Conservation (phyloP, 2,113 vertebrate species). For the Tetrax tetrax region DNA sequence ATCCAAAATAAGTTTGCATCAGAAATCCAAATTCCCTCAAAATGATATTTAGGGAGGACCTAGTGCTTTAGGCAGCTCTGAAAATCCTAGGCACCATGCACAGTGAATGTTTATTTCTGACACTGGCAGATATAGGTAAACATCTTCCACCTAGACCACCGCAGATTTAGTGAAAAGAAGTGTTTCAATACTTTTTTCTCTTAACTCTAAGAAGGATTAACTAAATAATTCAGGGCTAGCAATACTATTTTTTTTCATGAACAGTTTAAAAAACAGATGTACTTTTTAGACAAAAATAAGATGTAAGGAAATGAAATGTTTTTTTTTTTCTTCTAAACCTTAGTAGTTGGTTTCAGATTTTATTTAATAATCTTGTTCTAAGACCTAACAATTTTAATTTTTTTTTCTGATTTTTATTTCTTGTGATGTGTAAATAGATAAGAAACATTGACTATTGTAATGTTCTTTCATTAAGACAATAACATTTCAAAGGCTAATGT, state of each 20-base stretch:
- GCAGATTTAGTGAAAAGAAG: slow-evolving; percentile 54
- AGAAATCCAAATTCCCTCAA: slow-evolving; percentile 22
- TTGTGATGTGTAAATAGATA: slow-evolving; percentile 70
- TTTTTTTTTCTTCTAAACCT: neutral
- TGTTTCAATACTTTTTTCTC: neutral
- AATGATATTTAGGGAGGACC: neutral
- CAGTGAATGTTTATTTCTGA: slow-evolving; percentile 25
- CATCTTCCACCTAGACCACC: slow-evolving; percentile 38
- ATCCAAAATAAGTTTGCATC: slow-evolving; percentile 32
- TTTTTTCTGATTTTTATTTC: slow-evolving; percentile 52
- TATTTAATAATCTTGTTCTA: slow-evolving; percentile 7
- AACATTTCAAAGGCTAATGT: slow-evolving; percentile 76
- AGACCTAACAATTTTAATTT: neutral
- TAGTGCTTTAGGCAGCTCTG: slow-evolving; percentile 30
- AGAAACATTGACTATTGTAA: slow-evolving; percentile 77
- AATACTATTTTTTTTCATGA: neutral
- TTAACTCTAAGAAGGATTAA: slow-evolving; percentile 9
- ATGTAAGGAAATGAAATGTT: neutral
- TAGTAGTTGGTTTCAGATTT: slow-evolving; percentile 31
- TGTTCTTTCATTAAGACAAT: slow-evolving; percentile 76
- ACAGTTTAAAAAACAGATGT: slow-evolving; percentile 9
- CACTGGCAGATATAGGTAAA: slow-evolving; percentile 53
- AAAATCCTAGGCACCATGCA: slow-evolving; percentile 53
- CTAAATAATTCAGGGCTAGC: neutral
- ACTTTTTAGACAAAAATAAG: slow-evolving; percentile 25